Percentiles rank a stretch among this genome's conserved stretches.
Evolutionary conservation across 2,888 invertebrate genomes (phyloP).

Genomic region (Xanthorhoe designata): DNA sequence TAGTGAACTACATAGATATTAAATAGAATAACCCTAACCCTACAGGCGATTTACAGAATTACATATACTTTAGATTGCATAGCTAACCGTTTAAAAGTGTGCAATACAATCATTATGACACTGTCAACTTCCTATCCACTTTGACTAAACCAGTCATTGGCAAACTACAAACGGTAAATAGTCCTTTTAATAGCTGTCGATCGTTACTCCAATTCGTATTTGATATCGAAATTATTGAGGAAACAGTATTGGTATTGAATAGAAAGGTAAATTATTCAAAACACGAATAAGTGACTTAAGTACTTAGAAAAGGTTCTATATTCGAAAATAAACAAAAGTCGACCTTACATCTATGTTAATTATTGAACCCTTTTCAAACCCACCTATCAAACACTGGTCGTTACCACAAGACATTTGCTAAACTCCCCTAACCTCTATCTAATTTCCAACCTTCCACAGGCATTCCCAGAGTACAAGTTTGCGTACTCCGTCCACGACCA

Average conservation of each 20-base stretch:
- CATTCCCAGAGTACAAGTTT: slow-evolving; percentile 85
- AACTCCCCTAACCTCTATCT: background rate
- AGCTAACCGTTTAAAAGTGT: slow-evolving; percentile 44
- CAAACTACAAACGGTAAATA: slow-evolving; percentile 21
- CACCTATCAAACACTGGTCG: too few species aligned
- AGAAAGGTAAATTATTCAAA: background rate
- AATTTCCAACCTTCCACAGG: slow-evolving; percentile 53
- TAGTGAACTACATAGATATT: too few species aligned
- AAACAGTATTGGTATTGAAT: background rate
- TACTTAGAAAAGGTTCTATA: too few species aligned
- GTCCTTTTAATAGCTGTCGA: slow-evolving; percentile 19
- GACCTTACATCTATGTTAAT: too few species aligned
- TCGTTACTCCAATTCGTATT: slow-evolving; percentile 2
- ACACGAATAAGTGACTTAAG: too few species aligned
- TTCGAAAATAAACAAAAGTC: too few species aligned
- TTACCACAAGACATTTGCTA: background rate
- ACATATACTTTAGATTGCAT: slow-evolving; percentile 39
- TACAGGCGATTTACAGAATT: slow-evolving; percentile 21
- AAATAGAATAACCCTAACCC: slow-evolving; percentile 11
- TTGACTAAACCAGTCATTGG: slow-evolving; percentile 37
- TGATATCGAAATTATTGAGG: slow-evolving; percentile 10
- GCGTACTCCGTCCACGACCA: slow-evolving; percentile 83
- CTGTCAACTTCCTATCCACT: slow-evolving; percentile 51
- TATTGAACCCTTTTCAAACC: too few species aligned
- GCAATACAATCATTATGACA: slow-evolving; percentile 44